Percentiles rank a stretch among this genome's conserved stretches.
Evolutionary conservation across 2,797 vertebrate genomes (phyloP).

Genomic region (Phaenicophaeus curvirostris): DNA sequence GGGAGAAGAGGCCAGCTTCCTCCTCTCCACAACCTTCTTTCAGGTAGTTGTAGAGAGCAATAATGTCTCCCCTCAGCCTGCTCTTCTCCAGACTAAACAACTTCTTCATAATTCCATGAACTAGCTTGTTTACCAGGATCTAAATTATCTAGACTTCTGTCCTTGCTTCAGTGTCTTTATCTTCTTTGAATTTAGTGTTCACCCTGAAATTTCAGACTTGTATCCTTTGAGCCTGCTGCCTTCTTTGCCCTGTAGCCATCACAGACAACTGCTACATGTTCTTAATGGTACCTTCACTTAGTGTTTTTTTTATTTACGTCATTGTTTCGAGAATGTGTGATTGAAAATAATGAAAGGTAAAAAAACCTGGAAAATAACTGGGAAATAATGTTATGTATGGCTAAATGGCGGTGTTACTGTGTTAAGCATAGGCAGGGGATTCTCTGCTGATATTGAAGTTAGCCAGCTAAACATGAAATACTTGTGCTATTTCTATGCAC

Average conservation of each 20-base stretch:
- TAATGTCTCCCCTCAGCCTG: too few relatives aligned
- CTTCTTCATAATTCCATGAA: neutral
- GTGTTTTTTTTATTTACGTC: neutral
- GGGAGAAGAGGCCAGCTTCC: too few relatives aligned
- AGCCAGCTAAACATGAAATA: neutral
- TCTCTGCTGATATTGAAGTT: neutral
- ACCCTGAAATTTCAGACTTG: neutral
- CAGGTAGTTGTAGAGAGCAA: too few relatives aligned
- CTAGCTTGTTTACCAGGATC: neutral
- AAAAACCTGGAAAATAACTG: neutral
- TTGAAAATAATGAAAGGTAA: neutral
- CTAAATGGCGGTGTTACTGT: neutral
- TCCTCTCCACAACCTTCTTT: too few relatives aligned
- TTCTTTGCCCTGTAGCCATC: neutral
- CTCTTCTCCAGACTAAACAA: too few relatives aligned
- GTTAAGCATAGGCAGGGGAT: fast-evolving
- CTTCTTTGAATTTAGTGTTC: neutral
- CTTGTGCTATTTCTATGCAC: neutral
- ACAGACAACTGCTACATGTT: neutral
- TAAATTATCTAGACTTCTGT: neutral
- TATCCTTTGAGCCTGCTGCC: neutral
- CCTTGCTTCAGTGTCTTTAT: neutral
- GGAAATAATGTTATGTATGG: neutral
- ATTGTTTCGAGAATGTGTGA: neutral
- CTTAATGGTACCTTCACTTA: neutral